A percentile compares a stretch with the other conserved stretches of the same genome.
Evolutionary conservation across 2,888 invertebrate species (phyloP).

Genomic region (Eupithecia insigniata): DNA sequence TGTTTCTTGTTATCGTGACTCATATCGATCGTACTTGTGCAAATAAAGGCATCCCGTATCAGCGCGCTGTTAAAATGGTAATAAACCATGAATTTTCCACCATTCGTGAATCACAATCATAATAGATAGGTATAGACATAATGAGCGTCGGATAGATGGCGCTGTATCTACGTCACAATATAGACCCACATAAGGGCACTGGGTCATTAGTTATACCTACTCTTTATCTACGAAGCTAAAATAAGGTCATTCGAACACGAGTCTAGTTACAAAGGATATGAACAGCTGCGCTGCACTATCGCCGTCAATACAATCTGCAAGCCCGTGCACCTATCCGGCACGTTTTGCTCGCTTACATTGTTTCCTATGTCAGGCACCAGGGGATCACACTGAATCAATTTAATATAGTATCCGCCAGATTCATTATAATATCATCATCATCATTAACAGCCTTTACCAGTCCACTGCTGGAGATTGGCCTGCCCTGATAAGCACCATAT

Average conservation of each 20-base stretch:
- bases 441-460: background rate
- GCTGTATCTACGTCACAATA: background rate
- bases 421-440: no score
- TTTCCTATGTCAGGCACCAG: background rate
- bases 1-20: background rate
- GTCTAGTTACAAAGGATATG: background rate
- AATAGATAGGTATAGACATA: background rate
- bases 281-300: slow-evolving; percentile 7
- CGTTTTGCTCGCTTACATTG: background rate
- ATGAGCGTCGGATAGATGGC: background rate
- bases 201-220: background rate
- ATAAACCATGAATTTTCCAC: background rate
- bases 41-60: background rate
- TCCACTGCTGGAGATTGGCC: background rate
- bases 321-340: background rate
- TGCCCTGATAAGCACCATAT: background rate
- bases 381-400: background rate
- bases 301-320: background rate
- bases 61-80: background rate
- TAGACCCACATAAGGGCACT: slow-evolving; percentile 4
- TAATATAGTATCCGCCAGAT: background rate
- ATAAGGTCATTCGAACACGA: slow-evolving; percentile 7
- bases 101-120: background rate
- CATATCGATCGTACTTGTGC: background rate
- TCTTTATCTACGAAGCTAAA: slow-evolving; percentile 4